Percentiles rank a stretch among this genome's conserved stretches.
phyloP scores from a whole-genome alignment of 1,140 invertebrate genomes.

The Mamestra configurata region DNA sequence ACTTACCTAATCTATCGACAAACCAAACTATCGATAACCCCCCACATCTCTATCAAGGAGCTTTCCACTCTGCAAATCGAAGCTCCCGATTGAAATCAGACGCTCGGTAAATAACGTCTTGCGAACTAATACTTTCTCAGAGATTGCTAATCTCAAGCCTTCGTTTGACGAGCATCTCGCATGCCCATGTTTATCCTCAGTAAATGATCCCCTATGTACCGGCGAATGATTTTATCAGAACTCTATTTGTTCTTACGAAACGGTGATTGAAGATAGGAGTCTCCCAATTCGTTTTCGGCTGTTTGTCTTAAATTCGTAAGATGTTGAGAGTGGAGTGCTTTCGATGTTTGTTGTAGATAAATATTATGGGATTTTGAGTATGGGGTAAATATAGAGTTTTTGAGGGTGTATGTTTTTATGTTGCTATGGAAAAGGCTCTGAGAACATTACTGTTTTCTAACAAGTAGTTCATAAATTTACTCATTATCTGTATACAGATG shows the following conservation, averaged over 20 bases:
- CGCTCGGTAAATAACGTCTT: conserved; percentile 78
- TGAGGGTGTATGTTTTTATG: no score
- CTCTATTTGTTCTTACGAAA: conserved; percentile 33
- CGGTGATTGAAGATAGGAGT: conserved; percentile 1
- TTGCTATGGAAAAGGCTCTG: no score
- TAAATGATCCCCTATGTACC: conserved; percentile 48
- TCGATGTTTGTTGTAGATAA: conserved; percentile 8
- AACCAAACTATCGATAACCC: not conserved
- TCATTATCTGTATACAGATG: no score
- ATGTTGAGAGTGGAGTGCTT: not conserved
- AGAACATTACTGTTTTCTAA: no score
- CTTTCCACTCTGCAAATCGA: conserved; percentile 70
- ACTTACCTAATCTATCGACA: not conserved
- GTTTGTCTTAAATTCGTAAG: conserved; percentile 4
- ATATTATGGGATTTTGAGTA: not conserved
- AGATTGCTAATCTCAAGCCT: conserved; percentile 74
- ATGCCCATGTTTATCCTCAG: conserved; percentile 52
- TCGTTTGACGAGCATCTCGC: conserved; percentile 57
- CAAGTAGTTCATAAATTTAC: no score
- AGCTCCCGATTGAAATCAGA: conserved; percentile 77
- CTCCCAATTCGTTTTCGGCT: not conserved
- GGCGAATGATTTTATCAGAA: conserved; percentile 16
- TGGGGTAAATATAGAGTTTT: not conserved
- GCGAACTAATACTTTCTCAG: conserved; percentile 77
- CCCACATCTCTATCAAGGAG: conserved; percentile 55